Base-by-base conservation (phyloP, 2,888 invertebrate species). In the Parnassius orleans region DNA sequence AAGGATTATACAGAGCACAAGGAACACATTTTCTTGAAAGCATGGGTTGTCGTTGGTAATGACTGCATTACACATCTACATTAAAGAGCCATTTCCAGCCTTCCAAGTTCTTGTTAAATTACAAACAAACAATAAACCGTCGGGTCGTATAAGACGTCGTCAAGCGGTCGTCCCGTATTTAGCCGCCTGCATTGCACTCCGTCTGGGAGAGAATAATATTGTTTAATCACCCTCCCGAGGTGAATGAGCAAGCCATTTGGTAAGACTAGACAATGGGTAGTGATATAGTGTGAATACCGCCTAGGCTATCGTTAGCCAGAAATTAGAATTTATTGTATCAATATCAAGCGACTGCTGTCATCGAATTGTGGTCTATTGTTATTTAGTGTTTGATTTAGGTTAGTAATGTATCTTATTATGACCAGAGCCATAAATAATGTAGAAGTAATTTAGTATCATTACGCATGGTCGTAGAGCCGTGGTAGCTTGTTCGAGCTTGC, bases 101-200 rank as follows among this genome's bases (percentile, higher is more conserved):
- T 15, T 46, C 11, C 19, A 19, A 48, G 12, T 50, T 56, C 46
- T n/a, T 52, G 56, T 56, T 52, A 56, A 61, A 61, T 56, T 52
- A 61, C 56, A 61, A 56, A 53, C 64, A 58, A 43, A 62, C 60
- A 65, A 58, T 65, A 65, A 65, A 65, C 55, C 57, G 61, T 53
- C 19, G 61, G 58, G 57, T 55, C 61, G 46, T 61, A 61, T 65
- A 62, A 65, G 62, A 65, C 53, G 59, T 59, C 61, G 46, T 64
- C 53, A 64, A 60, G 58, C 52, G 58, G 52, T 24, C 50, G 57
- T 46, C 52, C 42, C 41, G 60, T 60, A 47, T 65, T 61, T 62
- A 65, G 59, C 53, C 33, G 57, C 19, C 50, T 60, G 60, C 54
- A 43, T 60, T 58, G 51, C 57, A 53, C 57, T 55, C 46, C 47